Percentiles rank a stretch among this genome's conserved stretches.
phyloP scores from a whole-genome alignment of 2,113 vertebrate genomes.

The Camelus dromedarius region DNA sequence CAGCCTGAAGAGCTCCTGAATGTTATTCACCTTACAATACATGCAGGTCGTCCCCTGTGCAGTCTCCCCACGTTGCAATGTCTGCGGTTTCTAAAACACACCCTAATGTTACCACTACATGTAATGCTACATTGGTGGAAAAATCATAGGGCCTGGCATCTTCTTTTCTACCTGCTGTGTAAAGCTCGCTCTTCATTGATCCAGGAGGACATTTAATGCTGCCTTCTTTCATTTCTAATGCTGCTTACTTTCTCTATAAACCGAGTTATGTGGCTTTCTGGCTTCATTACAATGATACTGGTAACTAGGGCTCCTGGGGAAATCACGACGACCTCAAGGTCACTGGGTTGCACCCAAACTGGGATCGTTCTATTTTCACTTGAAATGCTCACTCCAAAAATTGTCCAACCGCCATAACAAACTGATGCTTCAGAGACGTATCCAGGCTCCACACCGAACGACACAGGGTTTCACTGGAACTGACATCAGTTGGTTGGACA shows the following conservation, averaged over 20 bases:
- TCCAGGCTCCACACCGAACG: neutral
- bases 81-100: neutral
- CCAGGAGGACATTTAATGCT: neutral
- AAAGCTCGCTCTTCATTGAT: conserved; percentile 34
- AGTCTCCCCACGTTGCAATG: neutral
- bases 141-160: neutral
- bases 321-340: neutral
- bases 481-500: neutral
- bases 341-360: neutral
- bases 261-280: neutral
- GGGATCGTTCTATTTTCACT: neutral
- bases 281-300: conserved; percentile 2
- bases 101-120: neutral
- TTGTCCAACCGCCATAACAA: neutral
- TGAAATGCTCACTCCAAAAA: conserved; percentile 44
- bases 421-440: neutral
- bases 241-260: neutral
- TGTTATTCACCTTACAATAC: neutral
- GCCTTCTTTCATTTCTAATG: neutral
- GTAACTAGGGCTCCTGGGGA: neutral
- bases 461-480: neutral
- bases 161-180: neutral
- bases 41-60: neutral
- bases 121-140: neutral
- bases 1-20: neutral